Evolutionary conservation across 1,140 invertebrate species (phyloP), one percentile per base, ranked within the genome.

Genomic region (Procambarus clarkii): DNA sequence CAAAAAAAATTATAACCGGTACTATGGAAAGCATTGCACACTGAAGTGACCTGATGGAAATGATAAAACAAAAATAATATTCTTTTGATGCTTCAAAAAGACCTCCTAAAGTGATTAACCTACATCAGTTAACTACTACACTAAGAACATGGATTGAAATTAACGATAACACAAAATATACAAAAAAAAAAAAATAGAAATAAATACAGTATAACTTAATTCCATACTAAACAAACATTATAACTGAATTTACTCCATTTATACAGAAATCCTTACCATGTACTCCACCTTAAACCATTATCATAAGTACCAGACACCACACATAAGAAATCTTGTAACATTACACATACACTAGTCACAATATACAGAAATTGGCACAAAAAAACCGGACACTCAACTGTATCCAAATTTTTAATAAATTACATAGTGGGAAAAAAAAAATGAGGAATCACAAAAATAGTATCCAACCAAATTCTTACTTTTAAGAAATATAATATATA

Each of bases 291-390:
- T 86, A 91, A 91, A 86, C 90, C 90, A 82, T 81, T 87, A 86
- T 86, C 69, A n/a, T 91, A 91, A 91, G 90, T 91, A 91, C 90
- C 90, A 91, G 84, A 91, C 90, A 91, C 90, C 90, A 91, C 90
- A 91, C 90, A 91, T 91, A 91, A 91, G 84, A 87, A 89, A 82
- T 82, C 48, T 86, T 91, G 8, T 91, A 91, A 91, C 78, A 71
- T 91, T 91, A 86, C 85, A 91, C 90, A 91, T 91, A 91, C 89
- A 91, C 89, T 85, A 91, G 84, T 79, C 90, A 91, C 85, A 87
- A 91, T 91, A 81, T 91, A 91, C 90, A 91, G 78, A 91, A 91
- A 91, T 91, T 91, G 90, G 90, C 90, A 91, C 90, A 91, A 87
- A 86, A 86, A 91, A 85, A 82, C 15, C 24, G 90, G 79, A 85